phyloP scores from a whole-genome alignment of 1,140 invertebrate genomes.

The Solenopsis fugax region DNA sequence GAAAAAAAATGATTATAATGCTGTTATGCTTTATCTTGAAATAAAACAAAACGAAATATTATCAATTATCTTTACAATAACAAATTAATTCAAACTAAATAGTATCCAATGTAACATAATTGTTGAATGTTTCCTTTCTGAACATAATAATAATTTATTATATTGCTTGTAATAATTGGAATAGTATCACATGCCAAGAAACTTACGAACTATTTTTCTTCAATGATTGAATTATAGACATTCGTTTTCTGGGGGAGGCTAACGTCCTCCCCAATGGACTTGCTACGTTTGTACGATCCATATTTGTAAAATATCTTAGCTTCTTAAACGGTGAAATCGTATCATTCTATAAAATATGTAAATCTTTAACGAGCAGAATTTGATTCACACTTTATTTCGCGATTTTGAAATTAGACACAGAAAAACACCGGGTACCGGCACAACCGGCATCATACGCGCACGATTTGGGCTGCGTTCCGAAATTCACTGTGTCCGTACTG shows the following conservation, averaged over 20 bases:
- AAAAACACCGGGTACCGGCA: neutral
- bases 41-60: neutral
- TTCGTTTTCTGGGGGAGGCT: constrained; percentile 80
- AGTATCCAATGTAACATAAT: no score
- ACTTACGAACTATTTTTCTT: constrained; percentile 84
- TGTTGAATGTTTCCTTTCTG: no score
- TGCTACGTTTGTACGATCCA: constrained; percentile 79
- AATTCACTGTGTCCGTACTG: no score
- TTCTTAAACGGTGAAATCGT: neutral
- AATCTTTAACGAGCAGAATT: neutral
- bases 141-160: no score
- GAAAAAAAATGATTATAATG: constrained; percentile 2
- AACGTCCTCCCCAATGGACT: constrained; percentile 70
- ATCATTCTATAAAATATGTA: neutral
- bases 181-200: neutral
- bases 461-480: no score
- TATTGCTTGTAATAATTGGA: constrained; percentile 18
- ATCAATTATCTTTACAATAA: no score
- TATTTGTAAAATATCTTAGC: constrained; percentile 53
- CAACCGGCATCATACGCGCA: neutral
- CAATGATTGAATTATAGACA: constrained; percentile 83
- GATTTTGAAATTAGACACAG: neutral
- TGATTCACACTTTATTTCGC: neutral
- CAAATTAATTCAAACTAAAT: no score
- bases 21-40: neutral